Conservation (phyloP, 1,140 invertebrate species). For the Hydropsyche tenuis region DNA sequence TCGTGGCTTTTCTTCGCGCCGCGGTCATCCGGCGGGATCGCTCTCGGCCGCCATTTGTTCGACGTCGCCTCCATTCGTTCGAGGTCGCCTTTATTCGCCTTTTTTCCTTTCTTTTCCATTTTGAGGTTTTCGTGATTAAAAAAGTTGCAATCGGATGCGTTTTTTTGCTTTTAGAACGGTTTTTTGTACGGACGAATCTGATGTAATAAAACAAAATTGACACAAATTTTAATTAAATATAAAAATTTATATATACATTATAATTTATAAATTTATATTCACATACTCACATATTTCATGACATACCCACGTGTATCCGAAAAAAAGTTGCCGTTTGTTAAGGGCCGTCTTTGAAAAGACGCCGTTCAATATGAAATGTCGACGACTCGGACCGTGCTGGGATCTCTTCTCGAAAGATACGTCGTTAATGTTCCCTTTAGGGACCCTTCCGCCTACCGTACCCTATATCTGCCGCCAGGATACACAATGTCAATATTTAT, state of each 20-base stretch:
- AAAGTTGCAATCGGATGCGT: too few species aligned
- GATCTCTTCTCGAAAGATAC: conserved; percentile 33
- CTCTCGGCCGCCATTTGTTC: too few species aligned
- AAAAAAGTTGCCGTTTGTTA: conserved; percentile 37
- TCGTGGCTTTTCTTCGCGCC: neutral
- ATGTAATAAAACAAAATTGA: too few species aligned
- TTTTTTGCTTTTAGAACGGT: too few species aligned
- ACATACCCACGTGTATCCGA: conserved; percentile 5
- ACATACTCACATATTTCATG: neutral
- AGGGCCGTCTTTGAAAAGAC: conserved; percentile 7
- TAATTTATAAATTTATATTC: neutral
- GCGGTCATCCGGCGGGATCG: neutral
- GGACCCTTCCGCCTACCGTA: conserved; percentile 7
- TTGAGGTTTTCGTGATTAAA: too few species aligned
- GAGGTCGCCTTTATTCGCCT: neutral
- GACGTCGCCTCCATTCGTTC: too few species aligned
- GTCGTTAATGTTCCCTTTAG: conserved; percentile 41
- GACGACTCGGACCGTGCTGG: conserved; percentile 7
- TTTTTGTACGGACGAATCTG: too few species aligned
- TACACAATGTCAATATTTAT: conserved; percentile 46
- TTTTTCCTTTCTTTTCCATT: neutral
- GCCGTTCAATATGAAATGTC: conserved; percentile 37
- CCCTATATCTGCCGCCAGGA: conserved; percentile 35
- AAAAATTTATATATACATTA: neutral
- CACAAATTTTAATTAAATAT: too few species aligned